Percentiles rank a stretch among this genome's conserved stretches.
phyloP scores from a whole-genome alignment of 92 coral and sea anemone species.

The Umimayanthus chanpuru region DNA sequence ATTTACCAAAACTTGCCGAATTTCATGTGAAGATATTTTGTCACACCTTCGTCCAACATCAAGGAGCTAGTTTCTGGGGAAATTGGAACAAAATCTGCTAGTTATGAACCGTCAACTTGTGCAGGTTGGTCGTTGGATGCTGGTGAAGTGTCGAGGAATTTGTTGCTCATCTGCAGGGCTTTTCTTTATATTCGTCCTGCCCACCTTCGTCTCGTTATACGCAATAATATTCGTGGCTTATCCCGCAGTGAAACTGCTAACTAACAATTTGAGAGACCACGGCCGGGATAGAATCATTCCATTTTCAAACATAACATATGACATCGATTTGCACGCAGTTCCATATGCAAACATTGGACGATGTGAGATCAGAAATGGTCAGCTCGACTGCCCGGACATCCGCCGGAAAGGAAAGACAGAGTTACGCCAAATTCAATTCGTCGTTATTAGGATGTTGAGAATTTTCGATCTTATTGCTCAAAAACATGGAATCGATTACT shows the following conservation, averaged over 20 bases:
- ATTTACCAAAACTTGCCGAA: background rate
- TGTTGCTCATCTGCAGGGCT: slow-evolving; percentile 17
- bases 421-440: slow-evolving; percentile 62
- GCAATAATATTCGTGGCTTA: slow-evolving; percentile 40
- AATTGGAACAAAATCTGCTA: background rate
- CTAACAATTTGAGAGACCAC: slow-evolving; percentile 6
- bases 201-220: slow-evolving; percentile 18
- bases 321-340: slow-evolving; percentile 14
- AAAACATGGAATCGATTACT: slow-evolving; percentile 61
- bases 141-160: slow-evolving; percentile 21
- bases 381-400: slow-evolving; percentile 65
- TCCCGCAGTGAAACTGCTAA: slow-evolving; percentile 35
- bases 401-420: slow-evolving; percentile 38
- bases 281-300: background rate
- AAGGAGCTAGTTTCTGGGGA: background rate
- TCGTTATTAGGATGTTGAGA: slow-evolving; percentile 58
- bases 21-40: background rate
- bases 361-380: slow-evolving; percentile 26
- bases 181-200: slow-evolving; percentile 12
- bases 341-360: slow-evolving; percentile 47
- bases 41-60: background rate
- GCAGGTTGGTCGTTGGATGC: slow-evolving; percentile 23
- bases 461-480: slow-evolving; percentile 66
- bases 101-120: slow-evolving; percentile 2
- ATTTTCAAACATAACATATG: background rate